Base-by-base conservation (phyloP, 2,797 vertebrate genomes). In the Coreius guichenoti region DNA sequence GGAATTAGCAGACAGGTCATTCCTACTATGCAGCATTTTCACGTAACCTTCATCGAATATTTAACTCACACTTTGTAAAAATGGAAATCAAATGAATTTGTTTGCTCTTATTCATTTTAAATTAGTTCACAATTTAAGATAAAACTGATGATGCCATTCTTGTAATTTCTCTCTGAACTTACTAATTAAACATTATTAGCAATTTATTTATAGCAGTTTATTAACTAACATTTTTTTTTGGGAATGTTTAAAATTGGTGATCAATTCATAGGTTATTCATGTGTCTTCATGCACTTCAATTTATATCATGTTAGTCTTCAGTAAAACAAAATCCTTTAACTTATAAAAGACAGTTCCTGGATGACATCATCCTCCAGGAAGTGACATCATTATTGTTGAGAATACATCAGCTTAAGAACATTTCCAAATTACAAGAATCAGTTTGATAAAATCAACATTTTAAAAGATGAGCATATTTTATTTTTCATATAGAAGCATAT, bases 1-100 rank as follows among this genome's bases (percentile, higher is more conserved):
- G 69, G 36, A 82, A 61, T 47, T 72, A 61, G 36, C 36, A 16
- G 81, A 63, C 16, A 3, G 31, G 31, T 78, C 63, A 58, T 51
- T 65, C 2, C 8, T 65, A 13, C 56, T 51, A 29, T 51, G 39
- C 4, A 26, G 56, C 26, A 75, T 51, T 83, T 82, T 14, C 51
- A 58, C 14, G 16, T 23, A 5, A 17, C 31, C 9, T 45, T 45
- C 8, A 29, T 12, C 17, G 13, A 56, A 76, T 39, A 77, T 39
- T 26, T 61, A 39, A 17, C 29, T 54, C 19, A 13, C 14, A 12
- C 14, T 19, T 26, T 61, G 23, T 23, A 61, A 26, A 26, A 77
- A 39, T 33, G 73, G 11, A 56, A 56, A 36, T 33, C 49, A 74
- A 51, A 74, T 21, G 19, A 19, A 33, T 19, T 2, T 13, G 45